Base-by-base conservation (phyloP, 2,888 invertebrate genomes). In the Lepidochrysops patricia region DNA sequence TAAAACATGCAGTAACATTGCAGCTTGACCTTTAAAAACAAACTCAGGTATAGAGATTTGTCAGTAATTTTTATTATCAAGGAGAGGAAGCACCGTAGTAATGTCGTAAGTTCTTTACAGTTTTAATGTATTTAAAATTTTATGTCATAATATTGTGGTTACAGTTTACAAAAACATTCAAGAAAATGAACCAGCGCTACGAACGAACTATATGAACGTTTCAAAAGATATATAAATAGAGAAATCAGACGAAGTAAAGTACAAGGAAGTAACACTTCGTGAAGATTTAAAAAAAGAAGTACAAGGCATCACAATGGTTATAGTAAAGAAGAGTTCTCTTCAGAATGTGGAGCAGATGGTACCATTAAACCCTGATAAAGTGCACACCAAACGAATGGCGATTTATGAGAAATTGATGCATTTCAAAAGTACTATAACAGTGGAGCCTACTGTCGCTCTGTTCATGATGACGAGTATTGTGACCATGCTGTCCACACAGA, bases 401-500 rank as follows among this genome's bases (percentile, higher is more conserved):
- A 32, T 19, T 3, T 54, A 12, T 5, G 9, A 54, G 19, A 54
- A 54, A 12, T 32, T 32, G 1, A 29, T 19, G n/a, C 12, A 54
- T 12, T 3, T 54, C 2, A 32, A 32, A 29, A 32, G 12, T 12
- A 54, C 15, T 54, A 15, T 54, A 12, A 54, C 54, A 23, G 29
- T 54, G 4, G 54, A 54, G 19, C 54, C 54, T 19, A 19, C 27
- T 2, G 29, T 54, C 9, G 32, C 54, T 4, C 83, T 91, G 57
- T 93, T 92, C 72, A 90, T 93, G 50, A 90, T 93, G 86, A 92
- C 93, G 1, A 91, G 91, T 68, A 90, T 91, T 0, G 67, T 92
- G 15, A 93, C 95, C 0, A 91, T 92, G 68, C 74, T 96, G 65
- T 95, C 95, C 29, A 94, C 94, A 4, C 95, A 95, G 77, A 96